Evolutionary conservation across 2,888 invertebrate genomes (phyloP), one percentile per base, ranked within the genome.

Genomic region (Limnephilus marmoratus): DNA sequence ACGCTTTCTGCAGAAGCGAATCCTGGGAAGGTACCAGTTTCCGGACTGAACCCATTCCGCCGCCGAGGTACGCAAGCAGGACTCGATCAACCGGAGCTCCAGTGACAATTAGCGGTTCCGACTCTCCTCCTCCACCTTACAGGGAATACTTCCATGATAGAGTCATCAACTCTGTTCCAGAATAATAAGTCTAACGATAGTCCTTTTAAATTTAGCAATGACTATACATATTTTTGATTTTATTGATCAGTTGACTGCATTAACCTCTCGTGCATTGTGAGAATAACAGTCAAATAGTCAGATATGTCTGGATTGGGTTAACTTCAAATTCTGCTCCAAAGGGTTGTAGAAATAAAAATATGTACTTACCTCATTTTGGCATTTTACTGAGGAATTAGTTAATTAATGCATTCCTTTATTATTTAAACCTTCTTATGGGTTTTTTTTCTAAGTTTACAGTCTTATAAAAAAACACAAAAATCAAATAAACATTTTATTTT

Each of bases 81-180:
- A 49, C 68, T 18, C 82, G 49, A 29, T 31, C 68, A 12, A 86
- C 41, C 4, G 41, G 24, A 34, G 53, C 12, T 34, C 90, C 90
- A 4, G 45, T 34, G 41, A 37, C 37, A 45, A 13, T 29, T 31
- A 31, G 18, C 45, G 41, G 45, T n/a, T 41, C 95, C 12, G 96
- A 96, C 93, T 96, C 96, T 0, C 96, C 96, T 0, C 96, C 96
- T 0, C 96, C 96, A 2, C 95, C 96, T 0, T 96, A 96, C 93
- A 94, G 95, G 90, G 96, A 96, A 34, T 85, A 90, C 49, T 68
- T 90, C 80, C n/a, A 90, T 83, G 93, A 93, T 89, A 85, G 45
- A 85, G 89, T 92, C 31, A 85, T 92, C 49, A n/a, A 49, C 24
- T 80, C 80, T 37, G 81, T 89, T 89, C 37, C 85, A 37, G 85